These are phyloP conservation scores for Mesembrinibis cayennensis DNA, from an alignment of 2,113 vertebrate genomes.

Conservation along the genomic window DNA sequence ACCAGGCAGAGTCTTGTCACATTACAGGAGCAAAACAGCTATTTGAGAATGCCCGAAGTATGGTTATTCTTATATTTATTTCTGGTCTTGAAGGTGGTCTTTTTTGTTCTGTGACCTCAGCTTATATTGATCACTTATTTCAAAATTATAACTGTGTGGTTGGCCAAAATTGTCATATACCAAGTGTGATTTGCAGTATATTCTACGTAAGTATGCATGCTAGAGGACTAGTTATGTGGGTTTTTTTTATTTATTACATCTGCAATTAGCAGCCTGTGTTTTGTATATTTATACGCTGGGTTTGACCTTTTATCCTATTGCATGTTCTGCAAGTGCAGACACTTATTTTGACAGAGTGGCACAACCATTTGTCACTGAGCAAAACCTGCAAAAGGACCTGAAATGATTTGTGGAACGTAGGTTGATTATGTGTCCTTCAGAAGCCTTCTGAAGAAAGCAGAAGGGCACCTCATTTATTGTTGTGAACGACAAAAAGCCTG, in stretches of 20 bases:
- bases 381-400: conserved; percentile 9
- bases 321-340: not conserved
- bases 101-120: not conserved
- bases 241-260: not conserved
- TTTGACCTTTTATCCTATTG: conserved; percentile 1
- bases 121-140: not conserved
- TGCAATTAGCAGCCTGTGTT: not conserved
- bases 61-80: not conserved
- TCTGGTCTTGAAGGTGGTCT: not conserved
- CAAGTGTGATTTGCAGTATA: not conserved
- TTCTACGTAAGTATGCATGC: not conserved
- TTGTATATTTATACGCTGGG: not conserved
- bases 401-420: conserved; percentile 12
- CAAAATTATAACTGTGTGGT: not conserved
- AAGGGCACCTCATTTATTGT: conserved; percentile 14
- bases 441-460: not conserved
- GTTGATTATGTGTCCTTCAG: conserved; percentile 14
- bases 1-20: not conserved
- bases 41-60: not conserved
- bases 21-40: not conserved
- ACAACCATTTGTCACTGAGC: conserved; percentile 12
- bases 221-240: not conserved
- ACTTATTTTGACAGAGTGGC: not conserved
- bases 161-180: not conserved
- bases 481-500: conserved; percentile 25